phyloP scores from a whole-genome alignment of 1,140 invertebrate species.

The Druon quercuslanigerum region DNA sequence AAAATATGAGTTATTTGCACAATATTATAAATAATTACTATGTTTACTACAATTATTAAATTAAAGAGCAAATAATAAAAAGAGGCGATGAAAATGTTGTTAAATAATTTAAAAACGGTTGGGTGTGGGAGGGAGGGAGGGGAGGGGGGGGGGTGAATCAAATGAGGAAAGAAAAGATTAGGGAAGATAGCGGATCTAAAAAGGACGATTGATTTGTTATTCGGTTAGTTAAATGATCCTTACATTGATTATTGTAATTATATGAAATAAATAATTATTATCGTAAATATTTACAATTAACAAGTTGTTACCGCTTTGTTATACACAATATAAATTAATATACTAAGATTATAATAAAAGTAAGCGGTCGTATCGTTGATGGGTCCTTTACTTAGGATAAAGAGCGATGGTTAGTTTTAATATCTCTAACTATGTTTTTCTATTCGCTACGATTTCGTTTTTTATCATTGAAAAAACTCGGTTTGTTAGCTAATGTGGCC shows the following conservation, averaged over 20 bases:
- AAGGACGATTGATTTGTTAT: constrained; percentile 57
- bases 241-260: constrained; percentile 73
- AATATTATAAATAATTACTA: constrained; percentile 71
- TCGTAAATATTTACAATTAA: constrained; percentile 72
- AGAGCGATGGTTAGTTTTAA: constrained; percentile 54
- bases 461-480: constrained; percentile 59
- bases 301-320: constrained; percentile 74
- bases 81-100: constrained; percentile 30
- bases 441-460: constrained; percentile 66
- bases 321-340: constrained; percentile 73
- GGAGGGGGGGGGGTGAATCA: constrained; percentile 3
- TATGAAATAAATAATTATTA: constrained; percentile 70
- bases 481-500: constrained; percentile 67
- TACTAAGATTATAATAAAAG: constrained; percentile 68
- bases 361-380: constrained; percentile 69
- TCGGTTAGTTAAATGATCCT: constrained; percentile 68
- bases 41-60: constrained; percentile 61
- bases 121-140: neutral
- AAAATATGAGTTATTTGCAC: constrained; percentile 68
- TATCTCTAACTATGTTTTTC: constrained; percentile 59
- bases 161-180: constrained; percentile 15
- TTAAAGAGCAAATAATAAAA: constrained; percentile 14
- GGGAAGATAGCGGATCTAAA: constrained; percentile 38
- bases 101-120: constrained; percentile 31
- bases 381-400: constrained; percentile 68